Base-by-base conservation (phyloP, 2,888 invertebrate genomes). In the Cataglyphis albicans region DNA sequence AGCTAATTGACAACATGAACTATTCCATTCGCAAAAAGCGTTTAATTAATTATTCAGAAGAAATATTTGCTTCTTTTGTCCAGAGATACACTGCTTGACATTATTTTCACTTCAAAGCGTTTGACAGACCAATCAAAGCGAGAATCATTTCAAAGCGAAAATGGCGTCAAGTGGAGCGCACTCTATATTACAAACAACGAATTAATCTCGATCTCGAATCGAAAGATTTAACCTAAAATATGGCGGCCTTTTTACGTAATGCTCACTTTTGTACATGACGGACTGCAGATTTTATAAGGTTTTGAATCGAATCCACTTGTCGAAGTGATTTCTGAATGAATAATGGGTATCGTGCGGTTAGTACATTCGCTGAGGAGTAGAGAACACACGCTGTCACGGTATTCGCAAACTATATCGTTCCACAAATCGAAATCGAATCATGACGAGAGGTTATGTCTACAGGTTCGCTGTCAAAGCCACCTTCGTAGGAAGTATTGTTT, bases 391-490 rank as follows among this genome's bases (percentile, higher is more conserved):
- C 15, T 81, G 41, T 73, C 73, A 86, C 41, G 82, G 81, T 87
- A 85, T 70, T 84, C 65, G 57, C 35, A 80, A 65, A 52, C 10
- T 68, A 59, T 29, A 12, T 41, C 35, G n/a, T 38, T 3, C 5
- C 29, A 4, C 44, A 2, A 57, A 29, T 38, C 9, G 9, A 44
- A 48, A 57, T 59, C 44, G 6, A 78, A 29, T 65, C 63, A 18
- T 38, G 25, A 73, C 65, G 57, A 32, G 52, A 86, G 87, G 87
- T 88, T 89, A 88, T 88, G 35, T 87, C 87, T 75, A 68, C 83
- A 95, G 95, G 82, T 91, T 94, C 81, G 91, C 90, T 7, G 52
- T 94, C 15, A 95, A 95, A 86, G 83, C 91, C 81, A 91, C 92
- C 9, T 70, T 95, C 1, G 93, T 92, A n/a, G 95, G 95, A 55